These are phyloP conservation scores for Conus ventricosus DNA, from an alignment of 1,140 invertebrate genomes.

Conservation along the genomic window DNA sequence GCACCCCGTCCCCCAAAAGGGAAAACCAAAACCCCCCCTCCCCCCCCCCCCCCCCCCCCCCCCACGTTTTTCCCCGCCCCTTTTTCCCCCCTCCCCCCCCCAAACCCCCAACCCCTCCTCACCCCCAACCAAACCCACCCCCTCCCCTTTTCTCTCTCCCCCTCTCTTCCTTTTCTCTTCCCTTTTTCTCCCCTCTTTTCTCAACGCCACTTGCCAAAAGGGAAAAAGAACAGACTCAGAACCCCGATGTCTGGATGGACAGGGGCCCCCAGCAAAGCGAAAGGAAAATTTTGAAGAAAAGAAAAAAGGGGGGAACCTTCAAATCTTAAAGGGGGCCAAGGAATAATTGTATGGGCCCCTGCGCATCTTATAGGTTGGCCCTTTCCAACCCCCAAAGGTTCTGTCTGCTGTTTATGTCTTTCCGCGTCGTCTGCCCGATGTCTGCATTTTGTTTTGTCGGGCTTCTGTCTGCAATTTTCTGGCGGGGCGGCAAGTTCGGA, in stretches of 20 bases:
- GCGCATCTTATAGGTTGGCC: neutral
- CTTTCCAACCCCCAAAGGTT: neutral
- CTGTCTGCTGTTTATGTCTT: neutral
- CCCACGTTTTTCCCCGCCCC: no score
- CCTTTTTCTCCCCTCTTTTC: no score
- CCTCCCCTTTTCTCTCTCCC: no score
- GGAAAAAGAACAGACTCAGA: neutral
- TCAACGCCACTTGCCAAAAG: no score
- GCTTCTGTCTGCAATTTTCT: no score
- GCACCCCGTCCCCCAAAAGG: neutral
- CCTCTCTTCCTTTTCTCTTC: no score
- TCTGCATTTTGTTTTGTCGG: no score
- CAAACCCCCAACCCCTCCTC: no score
- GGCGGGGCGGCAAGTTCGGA: no score
- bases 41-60: no score
- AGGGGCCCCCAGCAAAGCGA: conserved; percentile 22
- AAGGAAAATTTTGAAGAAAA: conserved; percentile 37
- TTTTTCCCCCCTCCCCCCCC: no score
- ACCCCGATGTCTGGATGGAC: neutral
- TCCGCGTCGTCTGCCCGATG: neutral
- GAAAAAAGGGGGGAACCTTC: conserved; percentile 15
- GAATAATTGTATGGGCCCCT: conserved; percentile 36
- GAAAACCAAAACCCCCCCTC: neutral
- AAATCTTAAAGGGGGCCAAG: conserved; percentile 23
- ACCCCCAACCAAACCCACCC: no score